Evolutionary conservation across 1,140 invertebrate species (phyloP).

Genomic region (Magallana ariakensis): DNA sequence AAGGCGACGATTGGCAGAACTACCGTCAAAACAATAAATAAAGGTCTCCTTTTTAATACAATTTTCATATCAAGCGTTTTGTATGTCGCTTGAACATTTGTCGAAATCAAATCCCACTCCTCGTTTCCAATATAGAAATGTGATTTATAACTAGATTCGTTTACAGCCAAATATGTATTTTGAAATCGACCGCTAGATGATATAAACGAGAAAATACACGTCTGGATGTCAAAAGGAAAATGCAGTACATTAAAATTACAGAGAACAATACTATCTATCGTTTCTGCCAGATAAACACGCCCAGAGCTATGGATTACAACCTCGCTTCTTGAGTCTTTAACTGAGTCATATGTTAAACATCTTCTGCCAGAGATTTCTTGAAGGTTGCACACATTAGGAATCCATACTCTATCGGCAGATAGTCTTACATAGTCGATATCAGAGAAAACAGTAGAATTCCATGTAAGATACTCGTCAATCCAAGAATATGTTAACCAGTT

Average conservation of each 20-base stretch:
- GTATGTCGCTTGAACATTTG: too few relatives aligned
- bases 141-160: too few relatives aligned
- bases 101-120: too few relatives aligned
- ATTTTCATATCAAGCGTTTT: too few relatives aligned
- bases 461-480: background rate
- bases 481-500: too few relatives aligned
- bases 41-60: slow-evolving; percentile 24
- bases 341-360: background rate
- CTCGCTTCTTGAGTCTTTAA: background rate
- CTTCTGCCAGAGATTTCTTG: background rate
- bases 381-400: slow-evolving; percentile 6
- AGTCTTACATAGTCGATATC: background rate
- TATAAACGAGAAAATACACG: slow-evolving; percentile 19
- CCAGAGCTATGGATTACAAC: background rate
- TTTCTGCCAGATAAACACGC: background rate
- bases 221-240: slow-evolving; percentile 42
- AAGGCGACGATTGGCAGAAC: slow-evolving; percentile 49
- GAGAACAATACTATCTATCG: background rate
- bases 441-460: background rate
- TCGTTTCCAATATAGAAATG: too few relatives aligned
- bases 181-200: background rate
- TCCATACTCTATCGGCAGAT: background rate
- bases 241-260: background rate
- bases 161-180: background rate
- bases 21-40: slow-evolving; percentile 50